These are phyloP conservation scores for Tragelaphus oryx DNA, from an alignment of 2,797 vertebrate genomes.

Conservation along the genomic window DNA sequence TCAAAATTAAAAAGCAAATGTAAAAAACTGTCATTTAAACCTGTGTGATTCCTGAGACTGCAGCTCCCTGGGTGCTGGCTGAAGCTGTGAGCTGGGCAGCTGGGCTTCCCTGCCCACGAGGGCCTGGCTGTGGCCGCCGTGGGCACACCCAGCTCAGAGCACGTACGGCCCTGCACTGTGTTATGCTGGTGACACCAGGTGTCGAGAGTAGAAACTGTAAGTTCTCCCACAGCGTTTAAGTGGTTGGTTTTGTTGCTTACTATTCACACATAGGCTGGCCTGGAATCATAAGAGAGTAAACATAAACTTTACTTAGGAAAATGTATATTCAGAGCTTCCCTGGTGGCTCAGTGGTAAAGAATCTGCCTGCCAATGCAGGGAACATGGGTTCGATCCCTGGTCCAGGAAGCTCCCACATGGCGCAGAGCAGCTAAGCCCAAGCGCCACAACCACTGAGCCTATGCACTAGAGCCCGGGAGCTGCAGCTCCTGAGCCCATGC, in stretches of 20 bases:
- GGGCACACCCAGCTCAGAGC: neutral
- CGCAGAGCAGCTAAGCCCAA: neutral
- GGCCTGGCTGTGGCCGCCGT: neutral
- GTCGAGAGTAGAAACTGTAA: slow-evolving; percentile 75
- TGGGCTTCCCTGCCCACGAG: neutral
- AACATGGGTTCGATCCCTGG: neutral
- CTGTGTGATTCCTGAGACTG: neutral
- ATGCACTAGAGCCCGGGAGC: neutral
- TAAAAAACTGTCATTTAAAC: neutral
- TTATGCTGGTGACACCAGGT: slow-evolving; percentile 79
- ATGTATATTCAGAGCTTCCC: neutral
- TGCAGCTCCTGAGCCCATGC: accelerated
- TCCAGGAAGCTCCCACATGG: neutral
- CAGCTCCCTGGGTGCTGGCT: neutral
- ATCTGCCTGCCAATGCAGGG: neutral
- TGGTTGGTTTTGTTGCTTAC: slow-evolving; percentile 50
- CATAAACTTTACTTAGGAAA: neutral
- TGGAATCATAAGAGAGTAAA: slow-evolving; percentile 5
- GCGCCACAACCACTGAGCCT: neutral
- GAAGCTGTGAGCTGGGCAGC: neutral
- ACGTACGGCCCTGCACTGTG: slow-evolving; percentile 3
- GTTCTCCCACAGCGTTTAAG: slow-evolving; percentile 60
- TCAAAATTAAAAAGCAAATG: neutral
- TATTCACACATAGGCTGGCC: neutral
- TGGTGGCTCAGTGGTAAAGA: neutral